Evolutionary conservation across 2,888 invertebrate species (phyloP), one percentile per base, ranked within the genome.

Genomic region (Carcina quercana): DNA sequence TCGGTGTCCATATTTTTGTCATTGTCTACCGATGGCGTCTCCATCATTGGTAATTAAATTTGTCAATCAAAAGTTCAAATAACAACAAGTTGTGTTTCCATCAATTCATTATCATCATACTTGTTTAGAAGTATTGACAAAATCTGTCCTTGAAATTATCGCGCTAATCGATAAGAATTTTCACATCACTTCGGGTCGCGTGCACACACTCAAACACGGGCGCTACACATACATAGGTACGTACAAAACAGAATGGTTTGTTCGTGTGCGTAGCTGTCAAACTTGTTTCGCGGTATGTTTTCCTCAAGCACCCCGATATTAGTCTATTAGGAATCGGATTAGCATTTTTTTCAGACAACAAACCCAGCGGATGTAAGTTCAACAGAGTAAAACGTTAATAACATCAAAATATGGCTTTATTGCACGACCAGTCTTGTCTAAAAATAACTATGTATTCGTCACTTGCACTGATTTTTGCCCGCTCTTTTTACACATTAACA

Each of bases 161-260:
- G 70, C 58, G 53, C 58, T 66, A 76, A 79, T 80, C 80, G 80
- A 80, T 80, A 80, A 76, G 65, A 56, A 74, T 76, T 58, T 74
- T 76, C 70, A 74, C 79, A 79, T 79, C 79, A 78, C 79, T 80
- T 35, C 32, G 21, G 14, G 24, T 25, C 22, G 15, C 40, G 63
- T 68, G 40, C 73, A 76, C 68, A 80, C 78, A 65, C 67, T 65
- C 70, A n/a, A n/a, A 66, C 68, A 66, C 37, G 35, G 34, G 41
- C 33, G 33, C 32, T 31, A 28, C 42, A n/a, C n/a, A n/a, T n/a
- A n/a, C n/a, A n/a, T n/a, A n/a, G n/a, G n/a, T n/a, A 12, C 17
- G 17, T 10, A 11, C 24, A 11, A 24, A 11, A 12, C 24, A 2
- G 24, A 10, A 24, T 11, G 6, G 11, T 24, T 24, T 24, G 46